Evolutionary conservation across 2,888 invertebrate genomes (phyloP).

Genomic region (Drosophila rellima): DNA sequence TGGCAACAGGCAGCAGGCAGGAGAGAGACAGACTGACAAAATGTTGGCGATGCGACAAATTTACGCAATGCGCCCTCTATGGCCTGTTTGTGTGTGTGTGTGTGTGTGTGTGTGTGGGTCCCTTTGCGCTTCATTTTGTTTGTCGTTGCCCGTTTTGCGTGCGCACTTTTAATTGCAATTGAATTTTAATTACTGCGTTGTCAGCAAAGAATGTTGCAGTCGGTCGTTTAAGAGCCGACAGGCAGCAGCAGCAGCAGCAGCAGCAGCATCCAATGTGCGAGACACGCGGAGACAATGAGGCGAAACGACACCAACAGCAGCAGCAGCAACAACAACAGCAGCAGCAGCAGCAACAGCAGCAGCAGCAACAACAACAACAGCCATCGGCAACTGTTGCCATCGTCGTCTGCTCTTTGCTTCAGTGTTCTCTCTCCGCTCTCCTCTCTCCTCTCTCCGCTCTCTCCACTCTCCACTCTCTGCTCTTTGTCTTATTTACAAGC

Average conservation of each 20-base stretch:
- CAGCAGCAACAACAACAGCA: conserved; percentile 19
- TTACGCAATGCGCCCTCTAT: conserved; percentile 45
- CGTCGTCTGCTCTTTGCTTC: conserved; percentile 45
- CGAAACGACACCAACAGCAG: conserved; percentile 31
- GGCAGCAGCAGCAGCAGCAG: conserved; percentile 24
- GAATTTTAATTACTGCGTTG: conserved; percentile 85
- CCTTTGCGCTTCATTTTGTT: conserved; percentile 61
- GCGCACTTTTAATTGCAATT: conserved; percentile 84
- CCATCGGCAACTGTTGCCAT: conserved; percentile 21
- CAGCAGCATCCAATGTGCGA: conserved; percentile 30
- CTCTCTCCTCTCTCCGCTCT: too few relatives aligned
- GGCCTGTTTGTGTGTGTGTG: conserved; percentile 5
- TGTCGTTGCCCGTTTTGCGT: conserved; percentile 78
- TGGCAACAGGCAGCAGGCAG: conserved; percentile 22
- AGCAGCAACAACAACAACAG: conserved; percentile 47
- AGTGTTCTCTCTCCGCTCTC: conserved; percentile 12
- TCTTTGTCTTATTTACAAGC: conserved; percentile 65
- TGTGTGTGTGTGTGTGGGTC: conserved; percentile 4
- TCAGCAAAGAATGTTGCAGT: conserved; percentile 84
- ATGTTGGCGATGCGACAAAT: conserved; percentile 77
- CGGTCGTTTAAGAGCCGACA: conserved; percentile 76
- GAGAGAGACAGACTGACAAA: conserved; percentile 37
- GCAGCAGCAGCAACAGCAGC: conserved; percentile 30
- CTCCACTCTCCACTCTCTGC: conserved; percentile 1
- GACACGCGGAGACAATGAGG: conserved; percentile 59